Percentiles rank a stretch among this genome's conserved stretches.
Conservation (phyloP, 2,797 vertebrate genomes). For the Miichthys miiuy region DNA sequence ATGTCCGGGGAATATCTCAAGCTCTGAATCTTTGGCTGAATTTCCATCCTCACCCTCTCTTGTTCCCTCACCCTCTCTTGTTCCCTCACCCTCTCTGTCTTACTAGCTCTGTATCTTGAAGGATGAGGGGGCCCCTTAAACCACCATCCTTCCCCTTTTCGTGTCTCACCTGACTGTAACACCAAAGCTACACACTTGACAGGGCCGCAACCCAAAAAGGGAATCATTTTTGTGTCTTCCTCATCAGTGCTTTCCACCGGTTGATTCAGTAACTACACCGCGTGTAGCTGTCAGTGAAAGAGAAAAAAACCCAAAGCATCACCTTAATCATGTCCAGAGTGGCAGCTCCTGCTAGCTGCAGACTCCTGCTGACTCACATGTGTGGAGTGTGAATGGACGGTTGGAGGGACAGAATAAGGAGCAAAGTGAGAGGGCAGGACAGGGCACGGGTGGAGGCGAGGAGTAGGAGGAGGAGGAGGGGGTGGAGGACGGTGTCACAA, state of each 20-base stretch:
- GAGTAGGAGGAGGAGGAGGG: not conserved
- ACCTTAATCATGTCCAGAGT: conserved; percentile 51
- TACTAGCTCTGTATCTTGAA: conserved; percentile 31
- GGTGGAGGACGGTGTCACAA: conserved; percentile 65
- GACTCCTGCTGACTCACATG: conserved; percentile 77
- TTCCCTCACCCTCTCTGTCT: conserved; percentile 20
- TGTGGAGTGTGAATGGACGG: conserved; percentile 71
- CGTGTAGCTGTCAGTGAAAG: conserved; percentile 11
- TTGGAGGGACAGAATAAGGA: conserved; percentile 65
- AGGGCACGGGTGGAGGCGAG: conserved; percentile 36
- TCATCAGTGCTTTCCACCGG: conserved; percentile 40
- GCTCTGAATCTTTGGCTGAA: conserved; percentile 42
- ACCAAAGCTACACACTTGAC: conserved; percentile 21
- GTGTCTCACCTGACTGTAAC: conserved; percentile 34
- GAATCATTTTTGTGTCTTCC: conserved; percentile 20
- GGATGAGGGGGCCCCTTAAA: conserved; percentile 46
- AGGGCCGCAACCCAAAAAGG: conserved; percentile 12
- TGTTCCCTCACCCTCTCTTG: conserved; percentile 2
- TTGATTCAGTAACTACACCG: conserved; percentile 48
- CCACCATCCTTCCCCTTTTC: conserved; percentile 30
- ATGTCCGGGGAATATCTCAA: conserved; percentile 51
- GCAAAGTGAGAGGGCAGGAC: conserved; percentile 67
- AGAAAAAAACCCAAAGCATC: conserved; percentile 31
- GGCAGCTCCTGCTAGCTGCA: conserved; percentile 42
- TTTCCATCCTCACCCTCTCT: conserved; percentile 34